A percentile compares a stretch with the other conserved stretches of the same genome.
These are phyloP conservation scores for Conus betulinus DNA, from an alignment of 1,140 invertebrate genomes.

Conservation along the genomic window DNA sequence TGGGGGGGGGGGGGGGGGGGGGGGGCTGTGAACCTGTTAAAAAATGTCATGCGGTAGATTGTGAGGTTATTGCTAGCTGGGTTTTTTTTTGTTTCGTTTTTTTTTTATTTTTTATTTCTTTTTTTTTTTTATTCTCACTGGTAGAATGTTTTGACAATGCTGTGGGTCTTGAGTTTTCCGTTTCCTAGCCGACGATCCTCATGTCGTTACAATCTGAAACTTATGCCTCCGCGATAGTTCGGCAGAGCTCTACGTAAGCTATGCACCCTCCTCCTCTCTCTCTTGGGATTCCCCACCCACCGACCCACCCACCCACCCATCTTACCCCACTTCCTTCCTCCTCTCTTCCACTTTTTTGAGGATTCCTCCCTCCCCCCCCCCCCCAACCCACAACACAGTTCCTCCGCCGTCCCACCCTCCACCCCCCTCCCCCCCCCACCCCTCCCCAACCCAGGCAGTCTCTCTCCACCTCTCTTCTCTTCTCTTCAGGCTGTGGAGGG, in stretches of 20 bases:
- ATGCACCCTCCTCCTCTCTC: no score
- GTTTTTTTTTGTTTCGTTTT: not conserved
- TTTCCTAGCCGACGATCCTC: not conserved
- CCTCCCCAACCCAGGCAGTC: no score
- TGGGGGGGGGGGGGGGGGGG: no score
- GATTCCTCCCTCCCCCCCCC: no score
- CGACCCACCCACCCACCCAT: no score
- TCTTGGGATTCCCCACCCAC: no score
- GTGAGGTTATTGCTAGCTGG: not conserved
- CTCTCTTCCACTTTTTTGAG: no score
- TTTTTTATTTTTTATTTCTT: no score
- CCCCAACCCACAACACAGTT: no score
- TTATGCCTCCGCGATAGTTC: not conserved
- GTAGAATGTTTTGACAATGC: not conserved
- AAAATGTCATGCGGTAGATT: slow-evolving; percentile 15
- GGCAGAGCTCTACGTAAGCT: not conserved
- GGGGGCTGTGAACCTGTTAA: not conserved
- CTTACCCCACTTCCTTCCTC: no score
- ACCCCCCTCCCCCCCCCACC: no score
- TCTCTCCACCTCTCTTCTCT: not conserved
- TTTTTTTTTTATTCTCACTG: not conserved
- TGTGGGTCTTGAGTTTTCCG: not conserved
- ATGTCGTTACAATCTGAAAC: not conserved
- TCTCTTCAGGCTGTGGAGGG: not conserved
- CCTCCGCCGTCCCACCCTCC: no score